Evolutionary conservation across 2,888 invertebrate genomes (phyloP), one percentile per base, ranked within the genome.

Genomic region (Siphlonurus alternatus): DNA sequence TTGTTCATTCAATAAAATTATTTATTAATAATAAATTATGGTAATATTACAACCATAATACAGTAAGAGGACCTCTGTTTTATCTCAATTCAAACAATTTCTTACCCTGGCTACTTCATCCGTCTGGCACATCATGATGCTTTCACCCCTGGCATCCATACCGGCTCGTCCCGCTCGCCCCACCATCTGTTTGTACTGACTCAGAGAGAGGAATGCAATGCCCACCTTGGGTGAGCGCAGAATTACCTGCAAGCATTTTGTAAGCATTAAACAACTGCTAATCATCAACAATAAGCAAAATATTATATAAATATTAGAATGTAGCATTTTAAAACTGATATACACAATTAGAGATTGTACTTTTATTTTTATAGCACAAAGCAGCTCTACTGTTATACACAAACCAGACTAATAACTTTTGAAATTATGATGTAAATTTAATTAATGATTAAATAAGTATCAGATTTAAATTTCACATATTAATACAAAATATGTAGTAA

Each of bases 131-230:
- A 96, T 84, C n/a, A 94, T 77, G 72, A 94, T 88, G 73, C 94
- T 93, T 72, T 96, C 95, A 53, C 93, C 80, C 69, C 87, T 93
- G 7, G 81, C 81, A 38, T 88, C 88, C 68, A 92, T 80, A 1
- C 96, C 96, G 1, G 95, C 90, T 66, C 97, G 81, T 0, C 97
- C 97, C 2, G 97, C 97, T 63, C 97, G 79, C 1, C 97, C 97
- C 63, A 85, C 84, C 97, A 98, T 98, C 82, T 98, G 98, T 67
- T 93, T 88, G 76, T 98, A 98, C 68, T 84, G 83, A 68, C 87
- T 86, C 23, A 88, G 78, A 62, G 84, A 83, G 66, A 97, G 77
- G 71, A 88, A 85, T 22, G 83, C 81, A 53, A 79, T 78, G 0
- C 90, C 96, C 59, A 95, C 82, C 71, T 83, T 87, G 0, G 96